A percentile compares a stretch with the other conserved stretches of the same genome.
These are phyloP conservation scores for Phoxinus phoxinus DNA, from an alignment of 2,113 vertebrate genomes.

Conservation along the genomic window DNA sequence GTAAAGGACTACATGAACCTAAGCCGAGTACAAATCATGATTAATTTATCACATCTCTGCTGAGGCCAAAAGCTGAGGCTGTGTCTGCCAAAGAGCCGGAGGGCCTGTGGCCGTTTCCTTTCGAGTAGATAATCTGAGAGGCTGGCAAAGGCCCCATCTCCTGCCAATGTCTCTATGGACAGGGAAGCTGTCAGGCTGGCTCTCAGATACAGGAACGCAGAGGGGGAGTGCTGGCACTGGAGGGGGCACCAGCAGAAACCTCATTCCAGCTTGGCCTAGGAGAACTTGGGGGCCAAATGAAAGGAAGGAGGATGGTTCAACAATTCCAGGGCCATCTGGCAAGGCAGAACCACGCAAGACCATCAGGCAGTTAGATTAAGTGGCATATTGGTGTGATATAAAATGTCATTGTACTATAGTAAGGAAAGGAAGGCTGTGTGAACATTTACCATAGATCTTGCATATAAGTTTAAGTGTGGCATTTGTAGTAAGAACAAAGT, in stretches of 20 bases:
- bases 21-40: slow-evolving; percentile 47
- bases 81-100: slow-evolving; percentile 50
- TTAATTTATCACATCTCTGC: slow-evolving; percentile 40
- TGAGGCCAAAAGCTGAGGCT: slow-evolving; percentile 32
- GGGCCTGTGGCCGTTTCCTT: slow-evolving; percentile 34
- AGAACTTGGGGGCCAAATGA: slow-evolving; percentile 8
- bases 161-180: slow-evolving; percentile 44
- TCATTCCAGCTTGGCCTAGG: slow-evolving; percentile 19
- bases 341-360: neutral
- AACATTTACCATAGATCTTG: neutral
- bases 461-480: neutral
- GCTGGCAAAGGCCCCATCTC: slow-evolving; percentile 47
- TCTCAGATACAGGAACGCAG: slow-evolving; percentile 35
- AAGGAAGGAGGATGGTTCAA: slow-evolving; percentile 16
- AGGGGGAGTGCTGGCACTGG: slow-evolving; percentile 9
- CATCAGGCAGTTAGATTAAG: neutral
- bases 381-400: neutral
- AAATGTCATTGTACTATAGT: neutral
- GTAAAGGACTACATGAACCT: slow-evolving; percentile 37
- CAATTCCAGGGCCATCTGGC: slow-evolving; percentile 29
- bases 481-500: neutral
- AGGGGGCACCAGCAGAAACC: slow-evolving; percentile 14
- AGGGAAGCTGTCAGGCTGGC: slow-evolving; percentile 37
- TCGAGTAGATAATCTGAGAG: slow-evolving; percentile 33
- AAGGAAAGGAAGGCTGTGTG: neutral